Percentiles rank a stretch among this genome's conserved stretches.
Conservation (phyloP, 2,888 invertebrate species). For the Phyllotreta cruciferae region DNA sequence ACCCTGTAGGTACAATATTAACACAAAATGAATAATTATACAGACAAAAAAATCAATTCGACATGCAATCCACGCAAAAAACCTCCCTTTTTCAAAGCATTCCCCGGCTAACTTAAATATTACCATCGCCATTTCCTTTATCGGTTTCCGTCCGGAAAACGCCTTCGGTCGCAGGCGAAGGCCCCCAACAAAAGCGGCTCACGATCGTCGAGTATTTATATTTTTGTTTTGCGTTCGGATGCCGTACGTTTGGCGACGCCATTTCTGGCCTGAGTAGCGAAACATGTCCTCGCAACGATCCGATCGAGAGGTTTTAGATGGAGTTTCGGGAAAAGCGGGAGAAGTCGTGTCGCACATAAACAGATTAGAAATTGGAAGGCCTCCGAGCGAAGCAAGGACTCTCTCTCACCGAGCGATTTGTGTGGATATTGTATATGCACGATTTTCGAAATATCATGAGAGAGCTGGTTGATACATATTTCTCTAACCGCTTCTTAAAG, state of each 20-base stretch:
- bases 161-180: slow-evolving; percentile 6
- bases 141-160: slow-evolving; percentile 9
- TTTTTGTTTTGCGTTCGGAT: slow-evolving; percentile 5
- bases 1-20: too few species aligned
- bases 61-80: not conserved
- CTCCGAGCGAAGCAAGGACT: not conserved
- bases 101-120: slow-evolving; percentile 10
- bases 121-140: slow-evolving; percentile 12
- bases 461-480: too few species aligned
- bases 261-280: slow-evolving; percentile 19
- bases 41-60: not conserved
- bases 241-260: slow-evolving; percentile 1
- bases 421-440: too few species aligned
- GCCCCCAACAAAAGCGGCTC: slow-evolving; percentile 9
- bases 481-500: too few species aligned
- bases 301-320: slow-evolving; percentile 16
- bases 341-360: slow-evolving; percentile 6
- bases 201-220: slow-evolving; percentile 11
- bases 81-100: too few species aligned
- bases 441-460: too few species aligned
- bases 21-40: too few species aligned
- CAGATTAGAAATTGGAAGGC: slow-evolving; percentile 12
- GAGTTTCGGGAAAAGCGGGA: slow-evolving; percentile 1
- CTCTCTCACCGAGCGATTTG: too few species aligned
- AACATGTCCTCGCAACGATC: slow-evolving; percentile 16